These are phyloP conservation scores for Cyanoramphus novaezelandiae DNA, from an alignment of 2,113 vertebrate genomes.

Conservation along the genomic window DNA sequence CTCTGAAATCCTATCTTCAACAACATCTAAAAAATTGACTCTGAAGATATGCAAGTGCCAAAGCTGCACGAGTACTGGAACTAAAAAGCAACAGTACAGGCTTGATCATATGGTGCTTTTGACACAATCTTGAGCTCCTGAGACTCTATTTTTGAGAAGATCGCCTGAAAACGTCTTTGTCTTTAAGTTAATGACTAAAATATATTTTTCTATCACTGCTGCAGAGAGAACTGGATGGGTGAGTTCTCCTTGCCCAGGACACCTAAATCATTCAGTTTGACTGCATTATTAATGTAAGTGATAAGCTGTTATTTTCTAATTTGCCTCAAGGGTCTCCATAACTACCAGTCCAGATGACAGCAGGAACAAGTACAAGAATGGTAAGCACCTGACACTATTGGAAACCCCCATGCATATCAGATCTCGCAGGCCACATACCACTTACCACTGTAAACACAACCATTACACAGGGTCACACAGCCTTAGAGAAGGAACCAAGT, in stretches of 20 bases:
- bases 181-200: neutral
- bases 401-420: neutral
- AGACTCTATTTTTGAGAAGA: neutral
- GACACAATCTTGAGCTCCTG: neutral
- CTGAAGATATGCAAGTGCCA: neutral
- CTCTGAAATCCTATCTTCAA: neutral
- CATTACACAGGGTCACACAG: neutral
- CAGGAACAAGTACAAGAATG: neutral
- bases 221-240: neutral
- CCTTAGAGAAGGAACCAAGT: neutral
- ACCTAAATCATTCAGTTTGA: neutral
- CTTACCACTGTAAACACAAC: neutral
- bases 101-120: neutral
- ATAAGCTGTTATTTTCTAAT: slow-evolving; percentile 27
- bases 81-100: neutral
- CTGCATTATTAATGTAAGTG: neutral
- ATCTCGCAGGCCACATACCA: neutral
- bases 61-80: neutral
- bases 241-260: neutral
- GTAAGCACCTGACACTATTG: neutral
- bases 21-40: neutral
- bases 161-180: neutral
- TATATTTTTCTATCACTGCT: neutral
- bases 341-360: neutral
- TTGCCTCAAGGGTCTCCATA: neutral